Evolutionary conservation across 2,888 invertebrate species (phyloP).

Genomic region (Muscina levida): DNA sequence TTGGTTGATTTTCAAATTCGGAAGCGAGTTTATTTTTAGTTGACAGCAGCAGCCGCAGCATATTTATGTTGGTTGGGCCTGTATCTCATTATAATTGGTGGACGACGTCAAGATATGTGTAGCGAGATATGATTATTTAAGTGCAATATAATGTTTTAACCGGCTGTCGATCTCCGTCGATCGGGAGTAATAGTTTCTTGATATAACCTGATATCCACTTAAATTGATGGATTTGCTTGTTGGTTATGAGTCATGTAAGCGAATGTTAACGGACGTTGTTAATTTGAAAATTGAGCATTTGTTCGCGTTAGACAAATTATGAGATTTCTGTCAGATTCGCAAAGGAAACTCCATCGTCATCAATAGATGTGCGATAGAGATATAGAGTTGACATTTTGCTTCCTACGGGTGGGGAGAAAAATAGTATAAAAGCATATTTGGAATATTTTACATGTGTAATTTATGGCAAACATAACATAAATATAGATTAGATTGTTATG

Average conservation of each 20-base stretch:
- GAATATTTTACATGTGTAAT: too few relatives aligned
- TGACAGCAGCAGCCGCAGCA: neutral
- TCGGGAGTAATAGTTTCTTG: constrained; percentile 10
- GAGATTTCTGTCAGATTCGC: neutral
- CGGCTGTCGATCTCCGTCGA: constrained; percentile 15
- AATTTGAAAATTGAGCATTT: constrained; percentile 32
- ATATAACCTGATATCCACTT: constrained; percentile 9
- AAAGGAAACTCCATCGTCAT: neutral
- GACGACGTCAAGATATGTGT: constrained; percentile 18
- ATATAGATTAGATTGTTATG: too few relatives aligned
- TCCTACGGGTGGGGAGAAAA: neutral
- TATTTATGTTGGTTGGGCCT: too few relatives aligned
- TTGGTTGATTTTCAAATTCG: constrained; percentile 57
- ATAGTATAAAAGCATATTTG: too few relatives aligned
- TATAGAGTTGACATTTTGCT: neutral
- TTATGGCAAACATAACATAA: too few relatives aligned
- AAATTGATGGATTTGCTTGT: constrained; percentile 42
- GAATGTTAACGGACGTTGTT: constrained; percentile 52
- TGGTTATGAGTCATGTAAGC: constrained; percentile 37
- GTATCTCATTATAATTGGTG: constrained; percentile 1
- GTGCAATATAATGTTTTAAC: constrained; percentile 54
- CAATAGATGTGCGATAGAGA: constrained; percentile 2
- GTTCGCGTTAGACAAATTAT: neutral
- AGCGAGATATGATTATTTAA: constrained; percentile 50
- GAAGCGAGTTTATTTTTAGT: constrained; percentile 53